These are phyloP conservation scores for Carollia perspicillata DNA, from an alignment of 2,113 vertebrate genomes.

Conservation along the genomic window DNA sequence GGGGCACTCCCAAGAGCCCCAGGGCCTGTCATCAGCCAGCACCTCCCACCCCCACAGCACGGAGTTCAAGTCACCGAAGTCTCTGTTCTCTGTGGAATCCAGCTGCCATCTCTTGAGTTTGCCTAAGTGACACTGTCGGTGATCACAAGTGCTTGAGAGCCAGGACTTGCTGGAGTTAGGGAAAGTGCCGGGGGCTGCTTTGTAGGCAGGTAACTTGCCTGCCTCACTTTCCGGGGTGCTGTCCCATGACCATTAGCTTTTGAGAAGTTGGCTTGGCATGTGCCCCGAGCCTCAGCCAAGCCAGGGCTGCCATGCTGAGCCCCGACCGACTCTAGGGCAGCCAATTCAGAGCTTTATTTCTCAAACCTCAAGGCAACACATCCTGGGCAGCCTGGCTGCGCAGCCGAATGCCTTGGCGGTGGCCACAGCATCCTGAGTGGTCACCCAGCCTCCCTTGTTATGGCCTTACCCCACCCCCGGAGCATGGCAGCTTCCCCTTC, in stretches of 20 bases:
- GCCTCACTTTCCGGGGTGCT: neutral
- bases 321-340: neutral
- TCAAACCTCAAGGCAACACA: neutral
- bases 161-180: neutral
- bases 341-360: neutral
- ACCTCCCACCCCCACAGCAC: accelerated
- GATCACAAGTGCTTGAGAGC: neutral
- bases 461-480: neutral
- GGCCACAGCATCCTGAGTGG: neutral
- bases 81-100: neutral
- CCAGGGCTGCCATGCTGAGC: neutral
- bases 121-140: neutral
- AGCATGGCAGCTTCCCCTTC: neutral
- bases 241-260: neutral
- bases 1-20: neutral
- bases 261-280: neutral
- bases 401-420: accelerated
- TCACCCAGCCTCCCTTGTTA: neutral
- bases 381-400: too few relatives aligned
- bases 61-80: neutral
- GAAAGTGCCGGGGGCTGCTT: neutral
- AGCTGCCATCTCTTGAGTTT: neutral
- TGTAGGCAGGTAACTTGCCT: neutral
- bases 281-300: neutral
- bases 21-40: accelerated